Conservation (phyloP, 2,888 invertebrate species). For the Fragum whitleyi region DNA sequence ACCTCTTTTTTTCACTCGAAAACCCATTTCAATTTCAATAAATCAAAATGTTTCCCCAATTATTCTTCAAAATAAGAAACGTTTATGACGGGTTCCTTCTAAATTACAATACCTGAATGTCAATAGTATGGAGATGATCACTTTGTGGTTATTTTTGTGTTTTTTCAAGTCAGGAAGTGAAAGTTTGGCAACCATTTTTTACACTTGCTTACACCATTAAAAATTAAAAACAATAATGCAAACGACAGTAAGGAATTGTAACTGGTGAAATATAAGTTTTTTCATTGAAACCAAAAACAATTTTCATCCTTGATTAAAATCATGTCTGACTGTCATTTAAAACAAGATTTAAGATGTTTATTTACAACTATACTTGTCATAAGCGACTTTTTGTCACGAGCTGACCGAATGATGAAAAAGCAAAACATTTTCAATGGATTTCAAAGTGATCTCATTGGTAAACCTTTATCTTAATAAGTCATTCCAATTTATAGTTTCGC, state of each 20-base stretch:
- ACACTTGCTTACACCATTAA: slow-evolving; percentile 28
- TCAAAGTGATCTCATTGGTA: neutral
- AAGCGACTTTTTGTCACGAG: neutral
- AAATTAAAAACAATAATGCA: too few species aligned
- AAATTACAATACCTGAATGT: neutral
- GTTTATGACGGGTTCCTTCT: too few species aligned
- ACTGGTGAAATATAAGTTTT: too few species aligned
- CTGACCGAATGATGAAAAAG: neutral
- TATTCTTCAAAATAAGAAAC: too few species aligned
- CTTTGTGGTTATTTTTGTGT: neutral
- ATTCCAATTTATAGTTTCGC: too few species aligned
- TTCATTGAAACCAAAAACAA: too few species aligned
- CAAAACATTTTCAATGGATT: neutral
- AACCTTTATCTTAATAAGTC: too few species aligned
- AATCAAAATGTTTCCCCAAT: neutral
- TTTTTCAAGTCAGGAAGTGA: slow-evolving; percentile 38
- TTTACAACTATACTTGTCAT: neutral
- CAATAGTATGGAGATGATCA: neutral
- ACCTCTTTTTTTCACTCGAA: too few species aligned
- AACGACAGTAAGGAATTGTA: too few species aligned
- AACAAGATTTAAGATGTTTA: too few species aligned
- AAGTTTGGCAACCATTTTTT: slow-evolving; percentile 51
- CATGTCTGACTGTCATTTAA: too few species aligned
- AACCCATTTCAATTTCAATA: neutral
- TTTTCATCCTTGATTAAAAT: too few species aligned